Evolutionary conservation across 2,888 invertebrate genomes (phyloP), one percentile per base, ranked within the genome.

Genomic region (Ceramica pisi): DNA sequence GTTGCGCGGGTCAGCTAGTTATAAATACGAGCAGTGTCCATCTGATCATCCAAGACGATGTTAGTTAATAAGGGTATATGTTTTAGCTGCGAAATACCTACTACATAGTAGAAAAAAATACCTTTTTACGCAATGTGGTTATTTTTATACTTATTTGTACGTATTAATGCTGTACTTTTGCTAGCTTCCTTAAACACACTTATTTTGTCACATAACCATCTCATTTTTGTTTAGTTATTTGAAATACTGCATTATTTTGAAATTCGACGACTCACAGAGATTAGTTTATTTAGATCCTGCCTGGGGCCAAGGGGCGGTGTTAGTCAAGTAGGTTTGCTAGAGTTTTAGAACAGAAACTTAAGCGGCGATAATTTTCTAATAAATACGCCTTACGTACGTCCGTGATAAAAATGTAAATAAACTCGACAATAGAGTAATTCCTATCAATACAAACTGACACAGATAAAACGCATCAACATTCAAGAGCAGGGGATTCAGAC

Each of bases 171-270:
- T 46, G 23, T 46, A 38, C 12, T 44, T 53, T 68, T n/a, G 35
- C 23, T 55, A 46, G 46, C 56, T 69, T 69, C 5, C 14, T 53
- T 67, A 35, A n/a, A n/a, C n/a, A n/a, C 35, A 44, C 35, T 14
- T 68, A 67, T 8, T 65, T 48, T 31, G n/a, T 46, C 35, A 69
- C 12, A 44, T 67, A 53, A 68, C 35, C 68, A n/a, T 35, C 10
- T n/a, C 9, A 46, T 69, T 53, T 26, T 2, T 68, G 23, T 62
- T 50, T 35, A 50, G n/a, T 62, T 48, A 50, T 62, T 62, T 21
- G 31, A 21, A 35, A 16, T 12, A 16, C 21, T 7, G n/a, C 10
- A 31, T 69, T 19, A 19, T n/a, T 53, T 51, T 26, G 38, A 31
- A 16, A 38, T 31, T 19, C 26, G 41, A 19, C 14, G 21, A 66